These are phyloP conservation scores for Xerus inauris DNA, from an alignment of 2,113 vertebrate genomes.

Conservation along the genomic window DNA sequence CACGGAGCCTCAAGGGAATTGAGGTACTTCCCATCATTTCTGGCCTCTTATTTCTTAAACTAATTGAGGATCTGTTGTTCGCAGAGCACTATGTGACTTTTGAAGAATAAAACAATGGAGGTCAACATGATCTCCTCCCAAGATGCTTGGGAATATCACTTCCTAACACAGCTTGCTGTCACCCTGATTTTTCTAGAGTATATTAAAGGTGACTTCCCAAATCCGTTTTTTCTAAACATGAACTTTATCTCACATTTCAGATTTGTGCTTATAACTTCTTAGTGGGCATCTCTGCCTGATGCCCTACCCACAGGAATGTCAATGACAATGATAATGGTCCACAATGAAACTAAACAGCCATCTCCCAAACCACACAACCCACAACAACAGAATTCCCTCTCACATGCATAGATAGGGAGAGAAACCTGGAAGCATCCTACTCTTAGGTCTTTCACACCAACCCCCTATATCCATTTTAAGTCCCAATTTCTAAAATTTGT, in stretches of 20 bases:
- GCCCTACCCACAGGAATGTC: background rate
- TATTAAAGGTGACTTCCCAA: background rate
- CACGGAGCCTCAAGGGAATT: background rate
- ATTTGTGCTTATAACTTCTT: background rate
- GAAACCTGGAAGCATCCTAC: background rate
- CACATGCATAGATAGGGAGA: background rate
- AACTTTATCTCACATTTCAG: background rate
- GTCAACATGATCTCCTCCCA: background rate
- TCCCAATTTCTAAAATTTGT: background rate
- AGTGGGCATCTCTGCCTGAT: background rate
- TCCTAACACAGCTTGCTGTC: background rate
- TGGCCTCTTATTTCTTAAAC: background rate
- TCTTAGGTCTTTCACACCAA: background rate
- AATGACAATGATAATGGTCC: background rate
- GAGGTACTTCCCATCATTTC: background rate
- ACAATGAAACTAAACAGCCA: background rate
- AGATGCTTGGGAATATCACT: background rate
- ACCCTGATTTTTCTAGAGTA: background rate
- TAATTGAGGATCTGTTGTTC: background rate
- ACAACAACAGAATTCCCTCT: background rate
- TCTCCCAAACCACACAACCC: background rate
- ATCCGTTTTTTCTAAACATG: background rate
- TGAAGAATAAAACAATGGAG: background rate
- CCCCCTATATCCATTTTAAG: background rate
- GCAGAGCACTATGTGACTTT: background rate